Evolutionary conservation across 2,888 invertebrate genomes (phyloP), one percentile per base, ranked within the genome.

Genomic region (Spodoptera exigua): DNA sequence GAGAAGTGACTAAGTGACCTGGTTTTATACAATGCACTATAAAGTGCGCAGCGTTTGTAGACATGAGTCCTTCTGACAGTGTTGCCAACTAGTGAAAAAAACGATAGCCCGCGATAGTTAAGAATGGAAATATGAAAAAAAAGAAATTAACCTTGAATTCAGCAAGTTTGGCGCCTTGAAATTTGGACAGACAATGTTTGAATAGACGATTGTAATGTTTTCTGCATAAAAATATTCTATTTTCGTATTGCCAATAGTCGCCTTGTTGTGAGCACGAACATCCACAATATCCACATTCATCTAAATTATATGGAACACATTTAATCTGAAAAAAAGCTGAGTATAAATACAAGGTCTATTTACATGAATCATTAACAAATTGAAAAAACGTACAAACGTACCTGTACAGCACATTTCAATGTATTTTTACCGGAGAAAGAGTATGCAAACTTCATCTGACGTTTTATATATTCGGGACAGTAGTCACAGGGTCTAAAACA

Each of bases 171-270:
- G 76, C 85, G 9, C 93, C 92, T 76, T 92, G 92, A 66, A 88
- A 94, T 78, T 90, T 93, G 0, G 91, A 61, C n/a, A 92, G 71
- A 57, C 93, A 91, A 67, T 90, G 85, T 61, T 85, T 91, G 56
- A 93, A 93, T n/a, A 94, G 77, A 62, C 80, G 78, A 0, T 80
- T 49, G 55, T 93, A 94, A 79, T 94, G 94, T 70, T 85, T 88
- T 68, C 94, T 83, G 77, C 94, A 94, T 11, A 94, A 80, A 64
- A 91, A 94, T 54, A 94, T 82, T 68, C 89, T 85, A 68, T 94
- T 89, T 74, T 94, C 95, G 70, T 87, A 94, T 61, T 94, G 95
- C 93, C 95, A 95, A 72, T 95, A 95, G 78, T 95, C 95, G 1
- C 95, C 95, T 64, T 94, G 93, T 2, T 86, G 86, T 0, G 93